Base-by-base conservation (phyloP, 2,888 invertebrate genomes). In the Stictocephala bisonia region DNA sequence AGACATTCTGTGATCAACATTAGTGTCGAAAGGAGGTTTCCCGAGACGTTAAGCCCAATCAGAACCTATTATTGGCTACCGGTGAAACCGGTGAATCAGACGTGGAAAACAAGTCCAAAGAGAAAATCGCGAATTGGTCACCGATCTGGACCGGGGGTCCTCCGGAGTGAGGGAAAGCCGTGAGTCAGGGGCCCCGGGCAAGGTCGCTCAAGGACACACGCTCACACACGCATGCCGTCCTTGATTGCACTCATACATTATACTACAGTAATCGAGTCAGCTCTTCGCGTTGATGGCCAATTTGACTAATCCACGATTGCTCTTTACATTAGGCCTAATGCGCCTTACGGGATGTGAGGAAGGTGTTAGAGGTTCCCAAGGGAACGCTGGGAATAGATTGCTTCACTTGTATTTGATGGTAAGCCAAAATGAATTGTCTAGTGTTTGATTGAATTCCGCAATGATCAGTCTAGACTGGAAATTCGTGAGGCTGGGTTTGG, bases 301-400 rank as follows among this genome's bases (percentile, higher is more conserved):
- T 60, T 60, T 60, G 60, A 31, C 64, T 64, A 64, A 64, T 22
- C 22, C 64, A 64, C 26, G 7, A 64, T 44, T 64, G 44, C 64
- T 41, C 27, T 27, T 18, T 15, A 44, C 64, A 64, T 64, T 64
- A 64, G 64, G 40, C 22, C 44, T 41, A 64, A 41, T 40, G 41
- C 44, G 40, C 64, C 24, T 35, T 44, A 64, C 44, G 24, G 44
- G 64, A 44, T 64, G 64, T 27, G 64, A 64, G 44, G 27, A 31
- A 56, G 56, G 29, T 31, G 3, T 27, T 3, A 15, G 13, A 31
- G 2, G 56, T n/a, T 29, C 15, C 56, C 56, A 4, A 29, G 56
- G 56, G 51, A 51, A 51, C 51, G n/a, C n/a, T 1, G 13, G 24
- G 1, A 15, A 27, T 24, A 24, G 3, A 27, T 18, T 18, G 2